Percentiles rank a stretch among this genome's conserved stretches.
Evolutionary conservation across 2,888 invertebrate species (phyloP).

Genomic region (Pyrrhia umbra): DNA sequence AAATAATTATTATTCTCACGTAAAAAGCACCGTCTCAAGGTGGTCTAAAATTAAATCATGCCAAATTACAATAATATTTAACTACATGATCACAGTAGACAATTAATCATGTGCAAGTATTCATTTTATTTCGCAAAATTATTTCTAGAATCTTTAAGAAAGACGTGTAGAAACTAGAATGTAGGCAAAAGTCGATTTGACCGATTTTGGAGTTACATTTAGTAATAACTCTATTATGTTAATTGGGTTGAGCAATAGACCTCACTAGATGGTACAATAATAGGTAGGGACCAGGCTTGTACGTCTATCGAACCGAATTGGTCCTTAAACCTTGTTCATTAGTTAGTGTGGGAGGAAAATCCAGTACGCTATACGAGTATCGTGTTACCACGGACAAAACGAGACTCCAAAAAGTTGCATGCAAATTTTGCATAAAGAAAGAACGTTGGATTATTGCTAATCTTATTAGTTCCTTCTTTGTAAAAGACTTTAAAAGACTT

Average conservation of each 20-base stretch:
- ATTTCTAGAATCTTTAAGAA: constrained; percentile 53
- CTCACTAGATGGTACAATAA: not conserved
- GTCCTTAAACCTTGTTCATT: not conserved
- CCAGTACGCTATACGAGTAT: not conserved
- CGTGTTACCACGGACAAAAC: no score
- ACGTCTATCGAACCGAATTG: not conserved
- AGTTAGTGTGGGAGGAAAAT: constrained; percentile 15
- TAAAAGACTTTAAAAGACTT: no score
- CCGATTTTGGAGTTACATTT: constrained; percentile 26
- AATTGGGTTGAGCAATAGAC: constrained; percentile 9
- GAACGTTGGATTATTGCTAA: no score
- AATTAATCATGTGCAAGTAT: constrained; percentile 28
- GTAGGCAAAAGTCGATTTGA: constrained; percentile 29
- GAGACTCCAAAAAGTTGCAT: no score
- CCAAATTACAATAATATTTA: constrained; percentile 6
- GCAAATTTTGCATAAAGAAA: no score
- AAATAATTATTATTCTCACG: constrained; percentile 19
- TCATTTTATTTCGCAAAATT: constrained; percentile 32
- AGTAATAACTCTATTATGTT: constrained; percentile 19
- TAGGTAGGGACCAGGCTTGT: not conserved
- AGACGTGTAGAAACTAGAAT: constrained; percentile 21
- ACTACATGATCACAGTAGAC: constrained; percentile 16
- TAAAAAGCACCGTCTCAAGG: constrained; percentile 24
- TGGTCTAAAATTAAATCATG: constrained; percentile 6
- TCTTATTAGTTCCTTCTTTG: no score